Evolutionary conservation across 2,888 invertebrate species (phyloP).

Genomic region (Aphelenchoides bicaudatus): DNA sequence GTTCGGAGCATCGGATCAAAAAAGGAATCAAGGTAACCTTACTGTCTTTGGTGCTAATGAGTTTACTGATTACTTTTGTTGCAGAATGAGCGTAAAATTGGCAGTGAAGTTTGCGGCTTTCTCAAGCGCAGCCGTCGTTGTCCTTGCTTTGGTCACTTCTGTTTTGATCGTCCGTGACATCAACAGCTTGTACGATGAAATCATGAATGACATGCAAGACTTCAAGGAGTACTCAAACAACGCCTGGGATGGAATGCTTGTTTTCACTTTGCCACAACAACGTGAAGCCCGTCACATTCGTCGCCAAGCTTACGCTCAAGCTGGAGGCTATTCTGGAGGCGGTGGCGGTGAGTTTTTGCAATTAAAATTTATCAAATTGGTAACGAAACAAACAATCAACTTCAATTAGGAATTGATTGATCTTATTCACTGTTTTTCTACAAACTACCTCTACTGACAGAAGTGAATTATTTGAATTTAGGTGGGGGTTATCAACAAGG

Average conservation of each 20-base stretch:
- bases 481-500: neutral
- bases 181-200: slow-evolving; percentile 1
- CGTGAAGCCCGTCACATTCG: slow-evolving; percentile 14
- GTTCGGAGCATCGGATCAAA: too few species aligned
- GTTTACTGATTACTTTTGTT: too few species aligned
- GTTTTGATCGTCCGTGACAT: slow-evolving; percentile 9
- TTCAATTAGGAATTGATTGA: neutral
- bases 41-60: too few species aligned
- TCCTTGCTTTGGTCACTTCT: neutral
- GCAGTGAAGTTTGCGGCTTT: neutral
- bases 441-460: neutral
- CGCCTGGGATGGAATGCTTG: slow-evolving; percentile 10
- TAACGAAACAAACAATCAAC: neutral
- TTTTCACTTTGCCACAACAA: neutral
- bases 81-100: slow-evolving; percentile 6
- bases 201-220: slow-evolving; percentile 1
- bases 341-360: slow-evolving; percentile 5
- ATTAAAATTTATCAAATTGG: neutral
- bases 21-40: too few species aligned
- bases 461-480: neutral
- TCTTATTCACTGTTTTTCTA: neutral
- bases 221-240: neutral
- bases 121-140: neutral
- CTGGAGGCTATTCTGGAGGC: neutral
- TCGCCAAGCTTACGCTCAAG: slow-evolving; percentile 13